Base-by-base conservation (phyloP, 2,113 vertebrate species). In the Bagarius yarrelli region DNA sequence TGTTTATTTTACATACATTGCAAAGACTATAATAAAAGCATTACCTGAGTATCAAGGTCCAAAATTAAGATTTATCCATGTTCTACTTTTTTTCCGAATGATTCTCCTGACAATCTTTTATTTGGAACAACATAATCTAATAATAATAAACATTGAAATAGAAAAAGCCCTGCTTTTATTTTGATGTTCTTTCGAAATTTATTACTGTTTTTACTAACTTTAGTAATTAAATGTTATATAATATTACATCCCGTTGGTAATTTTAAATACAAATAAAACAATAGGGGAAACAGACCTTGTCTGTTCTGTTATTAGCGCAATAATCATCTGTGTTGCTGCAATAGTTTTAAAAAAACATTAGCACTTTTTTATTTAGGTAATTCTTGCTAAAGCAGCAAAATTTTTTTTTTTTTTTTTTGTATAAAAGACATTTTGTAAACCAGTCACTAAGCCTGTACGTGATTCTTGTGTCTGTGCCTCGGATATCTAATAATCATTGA, bases 401-500 rank as follows among this genome's bases (percentile, higher is more conserved):
- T 2, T 27, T 15, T 27, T 27, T 63, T 27, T 25, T 63, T 30
- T 30, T 63, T 30, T 30, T 2, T 23, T 13, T 14, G 25, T 15
- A 14, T 15, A 23, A 30, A 63, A 6, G 25, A 53, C 25, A 69
- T 76, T 19, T 5, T 30, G 30, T 80, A 55, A 50, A 83, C 63
- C 70, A 53, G 70, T 75, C 80, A 75, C n/a, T 25, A 44, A 50
- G 63, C 56, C 56, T 44, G 30, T 30, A 25, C 75, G 64, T 52
- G 30, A 66, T 32, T 66, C 59, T 23, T 15, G 16, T 57, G 1
- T 30, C 32, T n/a, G 40, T 63, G 60, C 81, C 69, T 81, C 76
- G 47, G 55, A 81, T 64, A 40, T 63, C 59, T 75, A 83, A 83
- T 78, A 75, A 81, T 84, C 79, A 66, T 44, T 64, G 72, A 76